Conservation (phyloP, 2,113 vertebrate species). For the Rhodinocichla rosea region DNA sequence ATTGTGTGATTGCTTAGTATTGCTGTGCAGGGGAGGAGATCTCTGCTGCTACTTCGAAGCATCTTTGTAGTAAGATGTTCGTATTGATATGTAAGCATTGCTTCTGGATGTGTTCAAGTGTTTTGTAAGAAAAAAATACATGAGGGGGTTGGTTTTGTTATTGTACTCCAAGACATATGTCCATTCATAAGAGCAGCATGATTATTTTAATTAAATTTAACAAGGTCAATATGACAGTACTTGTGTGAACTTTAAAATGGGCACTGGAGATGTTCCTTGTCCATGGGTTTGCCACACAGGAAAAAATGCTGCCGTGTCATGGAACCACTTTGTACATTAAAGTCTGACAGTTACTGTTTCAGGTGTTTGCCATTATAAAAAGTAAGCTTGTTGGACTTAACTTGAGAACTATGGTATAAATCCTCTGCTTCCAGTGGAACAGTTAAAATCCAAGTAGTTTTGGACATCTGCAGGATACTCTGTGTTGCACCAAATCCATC, state of each 20-base stretch:
- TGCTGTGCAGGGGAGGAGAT: neutral
- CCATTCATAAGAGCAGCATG: fast-evolving
- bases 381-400: neutral
- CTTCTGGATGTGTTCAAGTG: neutral
- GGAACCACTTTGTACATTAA: neutral
- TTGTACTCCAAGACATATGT: neutral
- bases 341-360: neutral
- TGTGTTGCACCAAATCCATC: neutral
- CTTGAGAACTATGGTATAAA: neutral
- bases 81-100: neutral
- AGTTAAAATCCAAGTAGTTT: neutral
- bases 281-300: neutral
- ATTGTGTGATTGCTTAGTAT: neutral
- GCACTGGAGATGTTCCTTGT: neutral
- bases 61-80: neutral
- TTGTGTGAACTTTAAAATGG: neutral
- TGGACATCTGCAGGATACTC: neutral
- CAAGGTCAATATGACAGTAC: neutral
- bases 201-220: neutral
- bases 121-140: neutral
- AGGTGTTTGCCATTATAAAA: neutral
- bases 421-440: neutral
- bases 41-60: neutral
- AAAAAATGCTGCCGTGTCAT: neutral
- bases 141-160: neutral